Conservation (phyloP, 2,888 invertebrate genomes). For the Boloria euphrosyne region DNA sequence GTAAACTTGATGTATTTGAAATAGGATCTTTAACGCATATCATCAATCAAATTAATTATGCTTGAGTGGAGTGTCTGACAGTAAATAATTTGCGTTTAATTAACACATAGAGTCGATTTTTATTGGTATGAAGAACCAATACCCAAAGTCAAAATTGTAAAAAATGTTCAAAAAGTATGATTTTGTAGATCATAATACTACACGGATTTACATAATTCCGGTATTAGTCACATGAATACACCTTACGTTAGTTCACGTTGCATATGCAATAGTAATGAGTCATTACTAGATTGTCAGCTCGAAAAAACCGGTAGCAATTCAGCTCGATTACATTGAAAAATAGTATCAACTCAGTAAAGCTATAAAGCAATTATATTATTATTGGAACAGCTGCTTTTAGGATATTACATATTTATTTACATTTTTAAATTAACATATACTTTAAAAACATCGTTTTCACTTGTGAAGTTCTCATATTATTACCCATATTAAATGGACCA, state of each 20-base stretch:
- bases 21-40: too few species aligned
- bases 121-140: too few species aligned
- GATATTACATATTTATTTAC: conserved; percentile 1
- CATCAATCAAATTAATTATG: too few species aligned
- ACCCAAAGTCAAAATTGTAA: too few species aligned
- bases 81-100: too few species aligned
- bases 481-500: too few species aligned
- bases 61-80: too few species aligned
- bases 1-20: too few species aligned
- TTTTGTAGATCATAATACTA: too few species aligned
- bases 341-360: conserved; percentile 15
- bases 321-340: conserved; percentile 27
- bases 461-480: background rate
- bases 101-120: too few species aligned
- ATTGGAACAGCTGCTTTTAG: background rate
- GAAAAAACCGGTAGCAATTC: conserved; percentile 32
- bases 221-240: conserved; percentile 26
- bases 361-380: conserved; percentile 6
- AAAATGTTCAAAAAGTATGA: too few species aligned
- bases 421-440: conserved; percentile 5
- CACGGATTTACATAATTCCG: background rate
- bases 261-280: conserved; percentile 35
- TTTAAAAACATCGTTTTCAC: background rate
- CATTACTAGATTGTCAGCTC: conserved; percentile 26
- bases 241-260: conserved; percentile 26